Conservation (phyloP, 2,113 vertebrate species). For the Hippopotamus amphibius region DNA sequence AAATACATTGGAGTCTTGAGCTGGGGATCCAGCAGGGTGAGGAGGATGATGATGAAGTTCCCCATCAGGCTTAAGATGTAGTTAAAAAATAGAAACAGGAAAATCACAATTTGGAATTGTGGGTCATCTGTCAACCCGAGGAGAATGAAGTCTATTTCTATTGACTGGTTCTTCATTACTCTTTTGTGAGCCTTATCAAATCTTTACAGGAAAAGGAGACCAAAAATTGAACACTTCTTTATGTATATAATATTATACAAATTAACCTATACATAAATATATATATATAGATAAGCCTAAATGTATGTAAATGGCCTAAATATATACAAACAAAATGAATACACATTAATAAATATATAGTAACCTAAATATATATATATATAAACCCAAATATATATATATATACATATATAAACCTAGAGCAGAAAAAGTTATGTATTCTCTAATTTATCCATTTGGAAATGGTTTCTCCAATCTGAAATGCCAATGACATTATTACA, state of each 20-base stretch:
- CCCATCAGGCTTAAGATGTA: slow-evolving; percentile 49
- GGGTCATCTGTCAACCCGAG: slow-evolving; percentile 60
- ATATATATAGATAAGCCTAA: too few species aligned
- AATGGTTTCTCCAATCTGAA: not conserved
- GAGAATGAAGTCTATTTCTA: slow-evolving; percentile 60
- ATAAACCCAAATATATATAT: not conserved
- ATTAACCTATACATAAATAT: not conserved
- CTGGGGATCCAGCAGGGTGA: slow-evolving; percentile 14
- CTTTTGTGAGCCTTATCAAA: not conserved
- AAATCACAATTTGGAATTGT: slow-evolving; percentile 52
- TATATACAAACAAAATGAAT: not conserved
- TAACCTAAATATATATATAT: too few species aligned
- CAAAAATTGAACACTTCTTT: not conserved
- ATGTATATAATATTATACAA: too few species aligned
- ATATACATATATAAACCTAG: not conserved
- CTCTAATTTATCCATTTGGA: not conserved
- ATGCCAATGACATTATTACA: not conserved
- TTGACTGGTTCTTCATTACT: slow-evolving; percentile 57
- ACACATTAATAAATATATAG: not conserved
- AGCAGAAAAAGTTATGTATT: not conserved
- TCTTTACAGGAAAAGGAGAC: not conserved
- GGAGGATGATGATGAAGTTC: slow-evolving; percentile 51
- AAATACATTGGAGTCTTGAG: not conserved
- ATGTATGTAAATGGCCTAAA: not conserved
- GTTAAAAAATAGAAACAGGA: slow-evolving; percentile 64